A percentile compares a stretch with the other conserved stretches of the same genome.
phyloP scores from a whole-genome alignment of 1,140 invertebrate species.

The Penaeus indicus region DNA sequence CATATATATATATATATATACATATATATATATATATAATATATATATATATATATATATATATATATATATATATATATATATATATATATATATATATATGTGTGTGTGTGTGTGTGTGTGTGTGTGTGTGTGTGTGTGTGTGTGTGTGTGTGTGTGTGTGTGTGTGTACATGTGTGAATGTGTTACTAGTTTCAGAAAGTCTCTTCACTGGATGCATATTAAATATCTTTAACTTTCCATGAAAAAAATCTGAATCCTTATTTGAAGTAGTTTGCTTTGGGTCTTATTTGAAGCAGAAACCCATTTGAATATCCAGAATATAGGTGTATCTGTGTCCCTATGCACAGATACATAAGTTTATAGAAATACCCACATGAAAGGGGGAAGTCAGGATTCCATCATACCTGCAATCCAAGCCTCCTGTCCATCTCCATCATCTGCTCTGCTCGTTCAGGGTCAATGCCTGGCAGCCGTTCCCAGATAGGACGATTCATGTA shows the following conservation, averaged over 20 bases:
- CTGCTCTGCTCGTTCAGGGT: constrained; percentile 48
- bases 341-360: not conserved
- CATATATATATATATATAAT: too few species aligned
- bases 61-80: too few species aligned
- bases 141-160: not conserved
- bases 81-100: too few species aligned
- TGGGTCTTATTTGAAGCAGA: too few species aligned
- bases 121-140: not conserved
- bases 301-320: not conserved
- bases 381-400: too few species aligned
- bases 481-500: constrained; percentile 38
- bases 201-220: not conserved
- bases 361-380: constrained; percentile 13
- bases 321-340: not conserved
- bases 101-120: not conserved
- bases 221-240: not conserved
- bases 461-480: constrained; percentile 52
- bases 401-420: constrained; percentile 42
- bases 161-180: not conserved
- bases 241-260: not conserved
- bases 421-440: constrained; percentile 52
- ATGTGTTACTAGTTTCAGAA: not conserved
- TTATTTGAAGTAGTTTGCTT: not conserved
- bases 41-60: too few species aligned
- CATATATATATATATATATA: too few species aligned